These are phyloP conservation scores for Myxocyprinus asiaticus DNA, from an alignment of 2,113 vertebrate genomes.

Conservation along the genomic window DNA sequence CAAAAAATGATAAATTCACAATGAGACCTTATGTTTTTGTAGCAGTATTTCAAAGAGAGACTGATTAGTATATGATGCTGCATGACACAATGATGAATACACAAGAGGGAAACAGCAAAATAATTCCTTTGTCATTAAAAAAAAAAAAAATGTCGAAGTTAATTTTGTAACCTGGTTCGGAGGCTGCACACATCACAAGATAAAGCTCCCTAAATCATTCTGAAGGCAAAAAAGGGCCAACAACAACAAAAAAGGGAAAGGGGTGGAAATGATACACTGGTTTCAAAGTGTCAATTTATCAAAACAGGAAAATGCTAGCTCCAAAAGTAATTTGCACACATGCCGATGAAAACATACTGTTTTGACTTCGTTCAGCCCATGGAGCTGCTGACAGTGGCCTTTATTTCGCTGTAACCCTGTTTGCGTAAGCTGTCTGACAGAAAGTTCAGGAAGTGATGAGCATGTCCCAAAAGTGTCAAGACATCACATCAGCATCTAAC, in stretches of 20 bases:
- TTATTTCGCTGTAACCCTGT: neutral
- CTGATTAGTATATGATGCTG: no score
- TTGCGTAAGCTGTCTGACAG: neutral
- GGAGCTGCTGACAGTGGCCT: neutral
- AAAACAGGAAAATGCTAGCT: neutral
- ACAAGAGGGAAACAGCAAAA: no score
- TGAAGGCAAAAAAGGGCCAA: neutral
- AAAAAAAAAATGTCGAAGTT: no score
- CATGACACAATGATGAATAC: no score
- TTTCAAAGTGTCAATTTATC: neutral
- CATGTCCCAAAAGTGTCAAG: constrained; percentile 39
- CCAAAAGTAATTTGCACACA: neutral
- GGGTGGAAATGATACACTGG: neutral
- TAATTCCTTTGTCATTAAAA: no score
- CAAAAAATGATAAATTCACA: no score
- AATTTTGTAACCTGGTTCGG: no score
- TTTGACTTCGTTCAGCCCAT: neutral
- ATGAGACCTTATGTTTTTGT: no score
- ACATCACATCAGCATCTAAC: constrained; percentile 22
- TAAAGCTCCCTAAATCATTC: neutral
- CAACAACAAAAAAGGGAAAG: constrained; percentile 8
- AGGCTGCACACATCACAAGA: no score
- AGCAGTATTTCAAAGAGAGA: no score
- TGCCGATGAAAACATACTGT: neutral
- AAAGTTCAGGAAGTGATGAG: neutral